Base-by-base conservation (phyloP, 2,113 vertebrate species). In the Peromyscus polionotus region DNA sequence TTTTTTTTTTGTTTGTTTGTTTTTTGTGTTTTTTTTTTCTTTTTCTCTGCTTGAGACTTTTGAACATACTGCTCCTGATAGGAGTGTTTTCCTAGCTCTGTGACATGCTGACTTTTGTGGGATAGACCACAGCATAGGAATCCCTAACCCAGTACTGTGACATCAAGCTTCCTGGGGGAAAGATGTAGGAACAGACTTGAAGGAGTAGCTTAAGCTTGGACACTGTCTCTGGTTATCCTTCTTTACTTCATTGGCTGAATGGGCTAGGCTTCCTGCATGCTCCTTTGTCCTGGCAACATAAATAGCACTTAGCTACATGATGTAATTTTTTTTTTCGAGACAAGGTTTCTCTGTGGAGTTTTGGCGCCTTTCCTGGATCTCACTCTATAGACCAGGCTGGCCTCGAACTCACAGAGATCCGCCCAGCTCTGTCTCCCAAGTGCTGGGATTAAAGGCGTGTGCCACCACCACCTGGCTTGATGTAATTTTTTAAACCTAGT, bases 31-130 rank as follows among this genome's bases (percentile, higher is more conserved):
- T n/a, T n/a, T n/a, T n/a, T n/a, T n/a, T n/a, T n/a, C n/a, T 10
- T 91, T 51, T 73, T 91, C 88, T 94, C 76, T 80, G 67, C 59
- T 63, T 61, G 57, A 63, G 77, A 86, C 54, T 90, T 93, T 80
- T 90, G 39, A 31, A 86, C 65, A 88, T 73, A 36, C 26, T 57
- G 48, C 20, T 91, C 28, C 70, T 88, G 20, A 13, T 42, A 33
- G 67, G 59, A 88, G 81, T 81, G 42, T 91, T 57, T 94, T 28
- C 70, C 45, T 88, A 65, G 81, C 48, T 91, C 87, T 81, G 45
- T 77, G 42, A 88, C n/a, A 72, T 13, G 33, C 84, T 90, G 33
- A 80, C 79, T 95, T 77, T 65, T 90, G 7, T 86, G 88, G 36
- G 42, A 68, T 4, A 70, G 22, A 39, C 12, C n/a, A 57, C 13